These are phyloP conservation scores for Keiferia lycopersicella DNA, from an alignment of 2,888 invertebrate genomes.

Conservation along the genomic window DNA sequence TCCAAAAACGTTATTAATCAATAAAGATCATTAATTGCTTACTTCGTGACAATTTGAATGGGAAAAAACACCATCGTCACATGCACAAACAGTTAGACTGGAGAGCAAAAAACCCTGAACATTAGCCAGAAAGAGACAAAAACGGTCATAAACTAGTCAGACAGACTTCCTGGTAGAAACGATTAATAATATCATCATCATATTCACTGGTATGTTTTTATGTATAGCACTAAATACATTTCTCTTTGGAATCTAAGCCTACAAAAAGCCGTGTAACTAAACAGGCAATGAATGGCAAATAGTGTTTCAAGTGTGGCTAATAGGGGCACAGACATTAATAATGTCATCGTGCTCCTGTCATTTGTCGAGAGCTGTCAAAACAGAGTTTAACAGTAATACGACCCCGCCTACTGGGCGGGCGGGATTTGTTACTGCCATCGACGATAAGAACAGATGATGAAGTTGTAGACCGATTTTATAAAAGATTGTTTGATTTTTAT, in stretches of 20 bases:
- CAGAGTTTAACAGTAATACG: slow-evolving; percentile 68
- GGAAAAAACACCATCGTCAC: slow-evolving; percentile 6
- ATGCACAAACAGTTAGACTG: slow-evolving; percentile 21
- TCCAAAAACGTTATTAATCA: neutral
- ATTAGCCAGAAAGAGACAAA: slow-evolving; percentile 18
- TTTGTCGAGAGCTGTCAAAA: slow-evolving; percentile 78
- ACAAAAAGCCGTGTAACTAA: neutral
- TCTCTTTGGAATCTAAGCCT: neutral
- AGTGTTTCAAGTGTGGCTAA: neutral
- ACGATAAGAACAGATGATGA: neutral
- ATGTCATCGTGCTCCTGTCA: slow-evolving; percentile 52
- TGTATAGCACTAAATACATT: neutral
- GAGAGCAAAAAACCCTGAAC: neutral
- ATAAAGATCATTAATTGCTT: slow-evolving; percentile 13
- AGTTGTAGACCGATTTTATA: too few species aligned
- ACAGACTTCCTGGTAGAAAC: slow-evolving; percentile 11
- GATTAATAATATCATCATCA: slow-evolving; percentile 38
- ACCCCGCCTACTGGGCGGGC: slow-evolving; percentile 67
- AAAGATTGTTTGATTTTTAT: too few species aligned
- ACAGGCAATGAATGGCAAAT: neutral
- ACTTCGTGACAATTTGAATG: neutral
- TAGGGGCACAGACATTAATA: slow-evolving; percentile 1
- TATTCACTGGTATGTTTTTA: neutral
- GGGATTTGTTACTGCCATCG: slow-evolving; percentile 18
- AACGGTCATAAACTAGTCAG: slow-evolving; percentile 16